phyloP scores from a whole-genome alignment of 2,797 vertebrate species.

The Triplophysa yarkandensis region DNA sequence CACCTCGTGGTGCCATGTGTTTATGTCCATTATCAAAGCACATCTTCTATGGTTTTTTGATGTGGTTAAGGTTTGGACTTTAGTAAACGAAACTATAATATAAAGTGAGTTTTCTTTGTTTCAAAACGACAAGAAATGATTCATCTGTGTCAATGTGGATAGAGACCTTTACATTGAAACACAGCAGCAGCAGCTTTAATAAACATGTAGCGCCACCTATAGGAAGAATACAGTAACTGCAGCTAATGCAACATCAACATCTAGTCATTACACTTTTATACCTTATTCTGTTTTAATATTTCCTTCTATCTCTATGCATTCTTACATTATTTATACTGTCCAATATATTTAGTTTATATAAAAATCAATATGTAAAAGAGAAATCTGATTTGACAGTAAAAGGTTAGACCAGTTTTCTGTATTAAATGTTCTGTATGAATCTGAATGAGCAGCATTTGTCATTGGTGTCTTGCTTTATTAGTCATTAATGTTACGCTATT shows the following conservation, averaged over 20 bases:
- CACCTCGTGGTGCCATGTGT: neutral
- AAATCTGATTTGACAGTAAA: neutral
- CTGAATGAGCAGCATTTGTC: slow-evolving; percentile 30
- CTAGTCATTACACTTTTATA: no score
- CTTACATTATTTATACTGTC: no score
- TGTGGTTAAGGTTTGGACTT: slow-evolving; percentile 11
- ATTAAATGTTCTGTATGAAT: slow-evolving; percentile 23
- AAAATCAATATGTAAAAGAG: neutral
- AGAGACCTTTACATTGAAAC: neutral
- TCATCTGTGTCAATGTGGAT: slow-evolving; percentile 18
- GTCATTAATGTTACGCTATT: slow-evolving; percentile 42
- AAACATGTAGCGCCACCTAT: neutral
- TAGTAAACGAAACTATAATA: slow-evolving; percentile 14
- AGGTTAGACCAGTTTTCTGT: neutral
- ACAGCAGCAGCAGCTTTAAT: neutral
- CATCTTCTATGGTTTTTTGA: neutral
- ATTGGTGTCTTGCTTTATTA: slow-evolving; percentile 44
- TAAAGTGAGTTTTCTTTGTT: slow-evolving; percentile 36
- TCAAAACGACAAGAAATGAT: slow-evolving; percentile 21
- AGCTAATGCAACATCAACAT: neutral
- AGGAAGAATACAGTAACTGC: neutral
- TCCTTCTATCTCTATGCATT: neutral
- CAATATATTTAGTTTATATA: neutral
- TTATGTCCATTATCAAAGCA: neutral
- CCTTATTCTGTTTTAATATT: no score